Percentiles rank a stretch among this genome's conserved stretches.
Conservation (phyloP, 2,113 vertebrate species). For the Hydrolagus affinis region DNA sequence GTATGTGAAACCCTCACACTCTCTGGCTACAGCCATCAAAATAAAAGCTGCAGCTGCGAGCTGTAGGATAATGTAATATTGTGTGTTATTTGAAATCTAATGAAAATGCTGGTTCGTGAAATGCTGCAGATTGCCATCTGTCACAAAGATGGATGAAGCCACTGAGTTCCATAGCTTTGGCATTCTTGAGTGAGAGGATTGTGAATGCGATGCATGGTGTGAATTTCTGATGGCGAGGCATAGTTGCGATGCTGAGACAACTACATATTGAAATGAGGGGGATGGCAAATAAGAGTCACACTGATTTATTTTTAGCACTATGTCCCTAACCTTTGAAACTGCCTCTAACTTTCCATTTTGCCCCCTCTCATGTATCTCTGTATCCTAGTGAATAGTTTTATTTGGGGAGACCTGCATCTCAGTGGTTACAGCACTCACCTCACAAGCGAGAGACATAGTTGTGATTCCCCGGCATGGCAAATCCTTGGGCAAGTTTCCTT, state of each 20-base stretch:
- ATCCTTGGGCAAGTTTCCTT: no score
- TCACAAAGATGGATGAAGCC: not conserved
- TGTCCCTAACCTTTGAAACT: no score
- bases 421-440: no score
- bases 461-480: no score
- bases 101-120: constrained; percentile 7
- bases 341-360: no score
- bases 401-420: no score
- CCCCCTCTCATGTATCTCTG: no score
- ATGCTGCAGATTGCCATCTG: not conserved
- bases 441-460: no score
- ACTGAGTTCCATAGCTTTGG: not conserved
- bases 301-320: no score
- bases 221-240: not conserved
- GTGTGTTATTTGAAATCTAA: not conserved
- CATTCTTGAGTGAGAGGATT: not conserved
- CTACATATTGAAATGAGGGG: constrained; percentile 2
- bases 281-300: not conserved
- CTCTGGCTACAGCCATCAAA: not conserved
- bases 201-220: not conserved
- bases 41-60: not conserved
- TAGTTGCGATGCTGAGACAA: not conserved
- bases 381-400: no score
- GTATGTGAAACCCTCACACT: no score
- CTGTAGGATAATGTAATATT: not conserved